Base-by-base conservation (phyloP, 2,797 vertebrate species). In the Dendrocincla tyrannina region DNA sequence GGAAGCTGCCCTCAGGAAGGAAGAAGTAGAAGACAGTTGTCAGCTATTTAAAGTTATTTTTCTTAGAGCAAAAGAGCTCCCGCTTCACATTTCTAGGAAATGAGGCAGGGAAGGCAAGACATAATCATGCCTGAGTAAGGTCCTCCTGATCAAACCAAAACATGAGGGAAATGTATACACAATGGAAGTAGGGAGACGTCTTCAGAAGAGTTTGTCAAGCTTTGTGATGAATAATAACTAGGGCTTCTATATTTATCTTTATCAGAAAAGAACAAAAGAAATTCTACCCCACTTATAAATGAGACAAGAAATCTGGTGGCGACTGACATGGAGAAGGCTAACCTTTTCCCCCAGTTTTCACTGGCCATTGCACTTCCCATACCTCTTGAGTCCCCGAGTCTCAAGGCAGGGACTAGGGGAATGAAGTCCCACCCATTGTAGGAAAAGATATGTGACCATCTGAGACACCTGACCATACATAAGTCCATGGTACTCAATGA, bases 401-500 rank as follows among this genome's bases (percentile, higher is more conserved):
- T 75, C 12, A 59, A 72, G 30, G 35, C 27, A 73, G 25, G 8
- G 55, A 56, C 17, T 52, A 44, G 11, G 19, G 15, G 5, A 87
- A 52, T 47, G 9, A 60, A 78, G 25, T 55, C 37, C 5, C 20
- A 64, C 3, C 5, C 6, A 13, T 11, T 1, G 2, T 0, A 39
- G 24, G 7, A 46, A 70, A 72, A 50, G 6, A 25, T 42, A 79
- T 68, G 27, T 55, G 30, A 50, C 7, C 5, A 7, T 59, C 12
- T 55, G 33, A 80, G 44, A 42, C 16, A 33, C 2, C 18, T 5
- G 1, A 41, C 27, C 9, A 30, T 28, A 27, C 22, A 33, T 7
- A 28, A 24, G 35, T 14, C 41, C 52, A 30, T 24, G 30, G 6
- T 4, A 64, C 16, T 3, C 62, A 67, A 5, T 20, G n/a, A 59